These are phyloP conservation scores for Emydura subglobosa DNA, from an alignment of 2,113 vertebrate species.

Conservation along the genomic window DNA sequence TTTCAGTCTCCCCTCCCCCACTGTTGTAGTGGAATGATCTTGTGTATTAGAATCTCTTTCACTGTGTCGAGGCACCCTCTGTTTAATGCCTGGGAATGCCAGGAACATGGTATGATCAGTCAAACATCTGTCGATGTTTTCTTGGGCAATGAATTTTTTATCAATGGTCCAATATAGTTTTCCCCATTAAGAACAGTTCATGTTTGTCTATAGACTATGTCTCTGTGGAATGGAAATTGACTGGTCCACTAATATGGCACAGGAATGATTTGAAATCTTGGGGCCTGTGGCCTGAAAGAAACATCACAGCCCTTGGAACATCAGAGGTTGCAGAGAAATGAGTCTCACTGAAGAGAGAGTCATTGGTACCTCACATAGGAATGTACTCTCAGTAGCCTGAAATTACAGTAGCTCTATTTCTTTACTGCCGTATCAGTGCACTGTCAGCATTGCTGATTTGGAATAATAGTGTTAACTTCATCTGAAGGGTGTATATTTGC, in stretches of 20 bases:
- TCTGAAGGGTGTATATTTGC: not conserved
- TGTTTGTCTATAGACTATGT: not conserved
- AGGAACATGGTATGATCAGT: not conserved
- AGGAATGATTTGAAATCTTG: not conserved
- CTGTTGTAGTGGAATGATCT: not conserved
- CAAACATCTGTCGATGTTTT: not conserved
- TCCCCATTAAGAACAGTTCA: not conserved
- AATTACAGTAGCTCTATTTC: not conserved
- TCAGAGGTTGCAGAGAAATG: not conserved
- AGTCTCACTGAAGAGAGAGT: not conserved
- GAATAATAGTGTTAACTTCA: not conserved
- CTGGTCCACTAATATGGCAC: not conserved
- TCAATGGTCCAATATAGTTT: not conserved
- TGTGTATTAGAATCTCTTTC: not conserved
- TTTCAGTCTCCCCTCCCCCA: not conserved
- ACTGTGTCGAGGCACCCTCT: not conserved
- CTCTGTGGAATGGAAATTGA: not conserved
- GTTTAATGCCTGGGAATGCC: not conserved
- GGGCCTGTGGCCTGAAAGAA: not conserved
- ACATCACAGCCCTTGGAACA: not conserved
- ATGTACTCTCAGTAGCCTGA: not conserved
- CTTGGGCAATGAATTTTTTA: not conserved
- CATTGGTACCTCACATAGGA: accelerated
- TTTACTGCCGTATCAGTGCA: not conserved
- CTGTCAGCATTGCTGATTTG: not conserved